phyloP scores from a whole-genome alignment of 2,797 vertebrate species.

The Acrossocheilus fasciatus region DNA sequence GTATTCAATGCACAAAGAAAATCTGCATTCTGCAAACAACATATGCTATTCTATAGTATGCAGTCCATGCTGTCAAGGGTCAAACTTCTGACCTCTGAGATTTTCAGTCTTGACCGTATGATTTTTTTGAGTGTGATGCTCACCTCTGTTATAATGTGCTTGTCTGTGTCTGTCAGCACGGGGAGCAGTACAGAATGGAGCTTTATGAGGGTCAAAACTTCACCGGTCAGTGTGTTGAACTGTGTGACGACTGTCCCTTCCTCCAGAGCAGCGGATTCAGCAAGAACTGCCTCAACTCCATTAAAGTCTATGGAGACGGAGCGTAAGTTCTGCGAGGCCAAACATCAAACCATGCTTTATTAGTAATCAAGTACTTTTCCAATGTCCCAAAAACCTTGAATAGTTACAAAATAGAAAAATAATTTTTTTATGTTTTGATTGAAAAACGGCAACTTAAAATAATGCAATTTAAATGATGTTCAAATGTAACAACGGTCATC shows the following conservation, averaged over 20 bases:
- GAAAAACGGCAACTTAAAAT: neutral
- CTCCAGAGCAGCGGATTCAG: conserved; percentile 86
- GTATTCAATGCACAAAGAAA: neutral
- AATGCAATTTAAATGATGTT: neutral
- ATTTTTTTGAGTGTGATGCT: neutral
- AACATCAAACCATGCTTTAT: neutral
- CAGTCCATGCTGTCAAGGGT: no score
- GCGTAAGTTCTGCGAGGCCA: conserved; percentile 79
- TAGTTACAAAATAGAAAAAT: neutral
- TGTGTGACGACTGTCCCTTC: conserved; percentile 88
- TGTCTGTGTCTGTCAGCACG: conserved; percentile 74
- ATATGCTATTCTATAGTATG: neutral
- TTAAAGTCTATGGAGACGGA: conserved; percentile 89
- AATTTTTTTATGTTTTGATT: neutral
- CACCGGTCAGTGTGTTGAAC: conserved; percentile 86
- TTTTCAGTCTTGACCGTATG: neutral
- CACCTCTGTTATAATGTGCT: neutral
- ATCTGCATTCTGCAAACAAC: neutral
- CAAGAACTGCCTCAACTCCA: conserved; percentile 86
- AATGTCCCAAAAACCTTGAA: neutral
- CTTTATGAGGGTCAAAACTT: conserved; percentile 87
- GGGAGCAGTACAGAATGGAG: conserved; percentile 88
- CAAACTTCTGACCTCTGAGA: neutral
- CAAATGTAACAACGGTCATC: neutral
- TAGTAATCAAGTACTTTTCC: neutral